Conservation (phyloP, 2,113 vertebrate genomes). For the Crypturellus undulatus region DNA sequence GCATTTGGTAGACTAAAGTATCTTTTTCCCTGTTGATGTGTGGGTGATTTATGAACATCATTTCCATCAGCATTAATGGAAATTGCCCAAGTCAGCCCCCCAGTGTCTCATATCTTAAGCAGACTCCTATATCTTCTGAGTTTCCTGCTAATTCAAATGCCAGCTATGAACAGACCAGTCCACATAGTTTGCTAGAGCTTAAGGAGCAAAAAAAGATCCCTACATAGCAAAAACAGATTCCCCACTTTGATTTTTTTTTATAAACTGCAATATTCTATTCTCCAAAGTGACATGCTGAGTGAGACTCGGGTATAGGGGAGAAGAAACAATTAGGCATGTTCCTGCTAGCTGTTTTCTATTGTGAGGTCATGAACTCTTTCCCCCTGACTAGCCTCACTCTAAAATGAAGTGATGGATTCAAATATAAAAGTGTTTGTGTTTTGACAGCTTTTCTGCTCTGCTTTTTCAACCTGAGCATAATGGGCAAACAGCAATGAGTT, state of each 20-base stretch:
- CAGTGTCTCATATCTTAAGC: background rate
- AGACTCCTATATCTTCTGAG: background rate
- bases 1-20: background rate
- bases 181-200: background rate
- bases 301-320: background rate
- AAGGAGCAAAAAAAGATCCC: background rate
- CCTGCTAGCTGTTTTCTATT: background rate
- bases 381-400: background rate
- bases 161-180: background rate
- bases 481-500: background rate
- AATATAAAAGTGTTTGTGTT: conserved; percentile 45
- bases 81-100: background rate
- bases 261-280: background rate
- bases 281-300: background rate
- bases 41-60: background rate
- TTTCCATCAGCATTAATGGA: background rate
- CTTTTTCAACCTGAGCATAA: conserved; percentile 29
- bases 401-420: conserved; percentile 26
- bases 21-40: background rate
- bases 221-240: background rate
- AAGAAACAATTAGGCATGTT: conserved; percentile 36
- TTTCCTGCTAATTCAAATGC: conserved; percentile 2
- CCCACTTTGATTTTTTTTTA: background rate
- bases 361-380: background rate
- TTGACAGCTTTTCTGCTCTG: conserved; percentile 50